Evolutionary conservation across 2,113 vertebrate genomes (phyloP).

Genomic region (Campylomormyrus tamandua): DNA sequence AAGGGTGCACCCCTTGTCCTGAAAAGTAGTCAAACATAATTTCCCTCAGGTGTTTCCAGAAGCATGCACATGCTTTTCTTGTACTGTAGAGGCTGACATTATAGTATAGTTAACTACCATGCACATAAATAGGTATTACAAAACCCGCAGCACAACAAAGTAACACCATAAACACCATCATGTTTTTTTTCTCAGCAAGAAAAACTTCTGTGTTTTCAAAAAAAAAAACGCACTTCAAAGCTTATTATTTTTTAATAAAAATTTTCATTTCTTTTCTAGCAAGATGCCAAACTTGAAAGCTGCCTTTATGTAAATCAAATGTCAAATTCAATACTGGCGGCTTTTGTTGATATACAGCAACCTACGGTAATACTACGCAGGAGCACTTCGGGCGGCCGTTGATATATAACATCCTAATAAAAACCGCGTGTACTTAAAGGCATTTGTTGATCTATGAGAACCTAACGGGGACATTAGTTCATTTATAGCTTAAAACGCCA

Average conservation of each 20-base stretch:
- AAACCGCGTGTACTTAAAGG: neutral
- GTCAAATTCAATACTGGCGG: neutral
- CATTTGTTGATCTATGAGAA: conserved; percentile 2
- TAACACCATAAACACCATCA: neutral
- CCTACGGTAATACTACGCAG: neutral
- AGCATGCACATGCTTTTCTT: neutral
- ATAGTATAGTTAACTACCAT: neutral
- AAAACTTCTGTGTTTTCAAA: neutral
- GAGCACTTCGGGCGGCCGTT: neutral
- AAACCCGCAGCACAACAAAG: neutral
- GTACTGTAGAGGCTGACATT: neutral
- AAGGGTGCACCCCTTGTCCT: neutral
- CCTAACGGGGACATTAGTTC: neutral
- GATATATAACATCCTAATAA: neutral
- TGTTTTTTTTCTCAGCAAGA: neutral
- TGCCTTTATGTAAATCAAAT: neutral
- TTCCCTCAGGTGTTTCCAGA: neutral
- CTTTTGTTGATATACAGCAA: conserved; percentile 1
- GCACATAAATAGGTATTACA: neutral
- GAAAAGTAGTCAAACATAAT: neutral
- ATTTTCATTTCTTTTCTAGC: neutral
- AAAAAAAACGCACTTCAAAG: neutral
- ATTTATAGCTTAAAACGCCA: neutral
- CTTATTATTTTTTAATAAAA: neutral
- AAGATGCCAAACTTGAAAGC: neutral